Evolutionary conservation across 2,113 vertebrate species (phyloP), one percentile per base, ranked within the genome.

Genomic region (Myiagra hebetior): DNA sequence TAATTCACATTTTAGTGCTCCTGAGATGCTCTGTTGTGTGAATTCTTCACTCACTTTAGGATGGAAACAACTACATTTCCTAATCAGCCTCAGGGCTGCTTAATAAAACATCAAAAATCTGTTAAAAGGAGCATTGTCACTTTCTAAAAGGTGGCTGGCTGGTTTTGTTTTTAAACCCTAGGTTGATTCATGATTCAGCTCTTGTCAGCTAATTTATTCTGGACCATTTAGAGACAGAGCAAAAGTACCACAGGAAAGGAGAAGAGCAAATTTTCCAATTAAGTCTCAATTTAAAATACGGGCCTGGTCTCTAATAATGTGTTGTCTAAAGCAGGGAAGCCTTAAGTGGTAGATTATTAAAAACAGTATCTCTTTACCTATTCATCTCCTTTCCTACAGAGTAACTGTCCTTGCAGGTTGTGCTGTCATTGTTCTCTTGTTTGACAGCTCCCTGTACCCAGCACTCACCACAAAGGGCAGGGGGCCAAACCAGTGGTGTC

Each of bases 81-180:
- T 72, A 42, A 79, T 23, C 27, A 69, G 46, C 49, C 13, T 9
- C 24, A 68, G 28, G 70, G n/a, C 18, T 91, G 57, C 60, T 92
- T 89, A 95, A 87, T 91, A 87, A 92, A 95, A 87, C 41, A 91
- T 83, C 31, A 82, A 5, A 78, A 85, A 10, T 31, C 37, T 67
- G 19, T 68, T 57, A 64, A 89, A 68, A 82, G 22, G 15, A 81
- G 23, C 6, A 31, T 13, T 79, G 53, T 31, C 24, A 20, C 18
- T 75, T 87, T 64, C n/a, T 55, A 47, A 70, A 75, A 65, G 7
- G 26, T 90, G 42, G 1, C 30, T 85, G 59, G 5, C 23, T 62
- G 19, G 2, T 64, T 89, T 84, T 56, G 19, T 47, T 89, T 91
- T 69, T n/a, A 57, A 94, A 33, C 6, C 18, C 19, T 31, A 8